Percentiles rank a stretch among this genome's conserved stretches.
phyloP scores from a whole-genome alignment of 2,888 invertebrate genomes.

The Tetragnatha montana region DNA sequence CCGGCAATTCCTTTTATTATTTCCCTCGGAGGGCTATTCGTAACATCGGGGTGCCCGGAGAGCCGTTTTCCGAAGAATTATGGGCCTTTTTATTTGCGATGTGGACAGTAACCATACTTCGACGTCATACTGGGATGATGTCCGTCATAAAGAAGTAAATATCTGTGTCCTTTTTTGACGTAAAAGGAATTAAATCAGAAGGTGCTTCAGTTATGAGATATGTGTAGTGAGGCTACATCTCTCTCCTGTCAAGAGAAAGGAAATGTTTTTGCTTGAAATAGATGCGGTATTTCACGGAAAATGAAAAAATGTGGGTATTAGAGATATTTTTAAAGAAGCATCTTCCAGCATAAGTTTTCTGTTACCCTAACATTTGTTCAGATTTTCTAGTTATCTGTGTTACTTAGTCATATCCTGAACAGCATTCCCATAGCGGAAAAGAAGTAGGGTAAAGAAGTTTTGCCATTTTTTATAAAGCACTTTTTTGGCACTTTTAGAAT shows the following conservation, averaged over 20 bases:
- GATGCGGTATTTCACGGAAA: neutral
- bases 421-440: too few species aligned
- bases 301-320: too few species aligned
- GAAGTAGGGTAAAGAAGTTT: too few species aligned
- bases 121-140: conserved; percentile 7
- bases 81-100: conserved; percentile 20
- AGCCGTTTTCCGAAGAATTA: conserved; percentile 24
- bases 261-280: neutral
- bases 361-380: too few species aligned
- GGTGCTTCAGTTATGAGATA: neutral
- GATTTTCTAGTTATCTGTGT: too few species aligned
- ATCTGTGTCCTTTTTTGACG: conserved; percentile 9
- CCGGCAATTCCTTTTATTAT: neutral
- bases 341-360: too few species aligned
- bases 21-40: neutral
- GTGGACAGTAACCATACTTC: neutral
- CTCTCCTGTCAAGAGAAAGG: neutral
- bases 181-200: conserved; percentile 2
- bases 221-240: neutral
- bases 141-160: conserved; percentile 17
- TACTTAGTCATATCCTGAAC: too few species aligned
- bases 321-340: too few species aligned
- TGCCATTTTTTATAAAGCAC: too few species aligned
- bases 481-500: too few species aligned
- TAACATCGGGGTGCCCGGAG: conserved; percentile 1